Evolutionary conservation across 2,113 vertebrate genomes (phyloP).

Genomic region (Dicaeum eximium): DNA sequence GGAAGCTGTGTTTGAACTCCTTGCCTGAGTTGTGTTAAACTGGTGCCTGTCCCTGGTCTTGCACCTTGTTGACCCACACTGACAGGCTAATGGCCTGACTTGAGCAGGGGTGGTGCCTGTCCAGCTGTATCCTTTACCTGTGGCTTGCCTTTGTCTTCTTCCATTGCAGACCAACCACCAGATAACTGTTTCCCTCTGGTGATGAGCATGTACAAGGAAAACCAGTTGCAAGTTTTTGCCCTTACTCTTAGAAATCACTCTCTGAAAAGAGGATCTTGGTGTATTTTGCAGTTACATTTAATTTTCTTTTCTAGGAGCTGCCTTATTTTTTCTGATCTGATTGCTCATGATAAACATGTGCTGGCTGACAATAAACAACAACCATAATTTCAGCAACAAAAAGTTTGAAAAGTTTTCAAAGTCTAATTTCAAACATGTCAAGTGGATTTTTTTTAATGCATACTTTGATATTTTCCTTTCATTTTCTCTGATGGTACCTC

Average conservation of each 20-base stretch:
- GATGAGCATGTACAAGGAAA: not conserved
- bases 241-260: not conserved
- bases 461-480: conserved; percentile 1
- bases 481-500: not conserved
- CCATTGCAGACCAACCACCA: not conserved
- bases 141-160: not conserved
- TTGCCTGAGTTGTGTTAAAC: not conserved
- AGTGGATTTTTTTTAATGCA: not conserved
- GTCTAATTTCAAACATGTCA: conserved; percentile 40
- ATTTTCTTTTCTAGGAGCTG: not conserved
- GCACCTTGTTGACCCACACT: not conserved
- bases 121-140: not conserved
- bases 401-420: conserved; percentile 28
- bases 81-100: not conserved
- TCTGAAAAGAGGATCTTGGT: not conserved
- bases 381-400: not conserved
- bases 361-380: not conserved
- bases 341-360: not conserved
- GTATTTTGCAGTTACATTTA: not conserved
- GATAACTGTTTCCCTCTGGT: not conserved
- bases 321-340: not conserved
- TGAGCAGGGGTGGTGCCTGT: not conserved
- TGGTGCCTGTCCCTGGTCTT: not conserved
- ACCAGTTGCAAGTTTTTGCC: not conserved
- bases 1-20: not conserved